Percentiles rank a stretch among this genome's conserved stretches.
phyloP scores from a whole-genome alignment of 2,797 vertebrate genomes.

The Lindbergichthys nudifrons region DNA sequence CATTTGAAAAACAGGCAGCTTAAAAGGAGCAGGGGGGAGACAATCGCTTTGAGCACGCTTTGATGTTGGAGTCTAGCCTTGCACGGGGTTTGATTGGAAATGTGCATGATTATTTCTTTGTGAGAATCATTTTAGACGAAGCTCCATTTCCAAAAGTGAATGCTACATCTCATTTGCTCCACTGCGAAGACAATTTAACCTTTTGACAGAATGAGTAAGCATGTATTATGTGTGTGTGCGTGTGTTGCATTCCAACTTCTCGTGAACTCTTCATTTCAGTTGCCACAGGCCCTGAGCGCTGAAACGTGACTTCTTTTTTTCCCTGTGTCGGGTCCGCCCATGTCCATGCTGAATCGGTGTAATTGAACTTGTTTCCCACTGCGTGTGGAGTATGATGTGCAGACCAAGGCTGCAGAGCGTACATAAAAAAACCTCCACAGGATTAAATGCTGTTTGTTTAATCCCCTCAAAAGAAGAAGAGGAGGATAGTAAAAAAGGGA shows the following conservation, averaged over 20 bases:
- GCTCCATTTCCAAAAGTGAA: slow-evolving; percentile 60
- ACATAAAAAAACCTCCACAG: slow-evolving; percentile 22
- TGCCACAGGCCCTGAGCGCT: slow-evolving; percentile 40
- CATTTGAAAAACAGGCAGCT: slow-evolving; percentile 73
- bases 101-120: slow-evolving; percentile 53
- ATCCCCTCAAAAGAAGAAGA: slow-evolving; percentile 19
- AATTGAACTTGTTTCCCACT: slow-evolving; percentile 64
- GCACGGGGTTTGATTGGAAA: slow-evolving; percentile 65
- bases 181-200: slow-evolving; percentile 53
- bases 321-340: slow-evolving; percentile 42
- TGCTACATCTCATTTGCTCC: slow-evolving; percentile 68
- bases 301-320: slow-evolving; percentile 54
- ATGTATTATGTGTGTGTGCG: not conserved
- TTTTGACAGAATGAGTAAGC: slow-evolving; percentile 44
- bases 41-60: slow-evolving; percentile 70
- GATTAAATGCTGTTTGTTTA: slow-evolving; percentile 31
- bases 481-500: not conserved
- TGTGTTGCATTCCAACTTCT: slow-evolving; percentile 47
- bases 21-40: slow-evolving; percentile 54
- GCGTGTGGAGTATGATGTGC: slow-evolving; percentile 31
- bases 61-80: slow-evolving; percentile 78
- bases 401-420: slow-evolving; percentile 35
- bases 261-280: slow-evolving; percentile 59
- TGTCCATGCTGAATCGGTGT: slow-evolving; percentile 60
- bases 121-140: slow-evolving; percentile 62